Evolutionary conservation across 2,888 invertebrate genomes (phyloP).

Genomic region (Allophyes oxyacanthae): DNA sequence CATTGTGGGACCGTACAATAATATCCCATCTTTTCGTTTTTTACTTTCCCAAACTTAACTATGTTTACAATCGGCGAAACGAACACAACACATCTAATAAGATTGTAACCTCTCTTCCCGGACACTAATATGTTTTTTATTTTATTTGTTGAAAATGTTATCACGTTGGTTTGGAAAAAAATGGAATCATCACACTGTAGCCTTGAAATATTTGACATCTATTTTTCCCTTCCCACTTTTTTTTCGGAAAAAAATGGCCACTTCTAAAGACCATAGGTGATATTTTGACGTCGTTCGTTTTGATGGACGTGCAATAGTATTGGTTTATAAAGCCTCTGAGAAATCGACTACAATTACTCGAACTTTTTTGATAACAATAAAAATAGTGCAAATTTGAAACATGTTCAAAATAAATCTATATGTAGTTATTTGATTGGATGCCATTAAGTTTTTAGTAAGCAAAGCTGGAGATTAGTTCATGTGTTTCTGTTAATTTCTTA

Average conservation of each 20-base stretch:
- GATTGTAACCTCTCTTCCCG: slow-evolving; percentile 51
- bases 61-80: slow-evolving; percentile 53
- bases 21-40: slow-evolving; percentile 81
- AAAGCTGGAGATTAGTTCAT: too few species aligned
- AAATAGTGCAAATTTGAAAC: too few species aligned
- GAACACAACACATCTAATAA: slow-evolving; percentile 66
- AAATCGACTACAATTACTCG: slow-evolving; percentile 43
- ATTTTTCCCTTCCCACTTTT: slow-evolving; percentile 84
- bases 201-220: slow-evolving; percentile 89
- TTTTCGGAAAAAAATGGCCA: slow-evolving; percentile 71
- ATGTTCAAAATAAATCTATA: too few species aligned
- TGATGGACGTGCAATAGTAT: slow-evolving; percentile 15
- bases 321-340: neutral
- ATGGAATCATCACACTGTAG: slow-evolving; percentile 86
- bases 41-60: slow-evolving; percentile 50
- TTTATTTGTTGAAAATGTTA: slow-evolving; percentile 82
- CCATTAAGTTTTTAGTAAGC: too few species aligned
- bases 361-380: too few species aligned
- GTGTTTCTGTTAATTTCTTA: too few species aligned
- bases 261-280: slow-evolving; percentile 68
- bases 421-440: too few species aligned
- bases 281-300: slow-evolving; percentile 43
- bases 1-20: slow-evolving; percentile 88
- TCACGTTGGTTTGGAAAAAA: slow-evolving; percentile 83
- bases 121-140: slow-evolving; percentile 59